Evolutionary conservation across 2,888 invertebrate species (phyloP).

Genomic region (Callyntrura sp.): DNA sequence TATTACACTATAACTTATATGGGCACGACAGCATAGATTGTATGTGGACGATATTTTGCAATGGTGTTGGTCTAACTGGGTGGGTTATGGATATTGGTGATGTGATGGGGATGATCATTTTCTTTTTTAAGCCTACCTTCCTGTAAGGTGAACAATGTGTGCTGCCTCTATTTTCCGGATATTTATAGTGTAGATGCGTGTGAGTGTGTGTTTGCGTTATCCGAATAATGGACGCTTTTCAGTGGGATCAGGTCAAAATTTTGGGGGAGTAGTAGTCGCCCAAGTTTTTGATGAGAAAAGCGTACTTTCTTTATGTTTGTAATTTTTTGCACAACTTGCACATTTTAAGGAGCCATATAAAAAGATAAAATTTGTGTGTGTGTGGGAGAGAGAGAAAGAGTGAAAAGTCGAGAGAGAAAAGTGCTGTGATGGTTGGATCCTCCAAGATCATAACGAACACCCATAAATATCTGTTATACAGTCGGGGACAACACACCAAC

Average conservation of each 20-base stretch:
- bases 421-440: background rate
- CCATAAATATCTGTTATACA: too few relatives aligned
- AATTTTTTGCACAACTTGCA: background rate
- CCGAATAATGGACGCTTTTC: background rate
- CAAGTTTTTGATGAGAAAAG: background rate
- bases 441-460: too few relatives aligned
- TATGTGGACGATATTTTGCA: too few relatives aligned
- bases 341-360: background rate
- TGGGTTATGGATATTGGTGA: background rate
- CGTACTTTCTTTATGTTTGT: background rate
- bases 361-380: too few relatives aligned
- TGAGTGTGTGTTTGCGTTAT: background rate
- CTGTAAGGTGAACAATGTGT: background rate
- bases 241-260: constrained; percentile 19
- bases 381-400: background rate
- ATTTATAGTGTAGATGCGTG: background rate
- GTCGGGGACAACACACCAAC: background rate
- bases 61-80: too few relatives aligned
- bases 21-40: too few relatives aligned
- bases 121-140: background rate
- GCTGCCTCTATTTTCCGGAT: background rate
- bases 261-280: background rate
- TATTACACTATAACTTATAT: too few relatives aligned
- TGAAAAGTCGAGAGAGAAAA: background rate
- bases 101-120: background rate